Conservation (phyloP, 2,888 invertebrate genomes). For the Eulithis testata region DNA sequence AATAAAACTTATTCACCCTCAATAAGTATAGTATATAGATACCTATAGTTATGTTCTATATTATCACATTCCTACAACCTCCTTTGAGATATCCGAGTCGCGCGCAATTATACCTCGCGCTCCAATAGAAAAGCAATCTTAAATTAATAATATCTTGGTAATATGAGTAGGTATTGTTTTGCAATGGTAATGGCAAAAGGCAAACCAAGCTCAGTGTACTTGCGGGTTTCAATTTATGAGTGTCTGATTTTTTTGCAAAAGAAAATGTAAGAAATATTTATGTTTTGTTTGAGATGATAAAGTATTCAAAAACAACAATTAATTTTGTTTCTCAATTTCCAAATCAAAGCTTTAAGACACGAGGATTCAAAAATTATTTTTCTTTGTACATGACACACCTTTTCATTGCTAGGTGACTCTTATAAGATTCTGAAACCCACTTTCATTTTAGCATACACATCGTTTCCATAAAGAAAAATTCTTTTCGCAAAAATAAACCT, state of each 20-base stretch:
- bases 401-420: slow-evolving; percentile 14
- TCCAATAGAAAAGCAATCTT: slow-evolving; percentile 32
- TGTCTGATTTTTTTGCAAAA: neutral
- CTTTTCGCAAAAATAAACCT: slow-evolving; percentile 33
- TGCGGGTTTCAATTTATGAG: slow-evolving; percentile 19
- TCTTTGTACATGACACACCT: slow-evolving; percentile 5
- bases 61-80: slow-evolving; percentile 28
- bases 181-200: slow-evolving; percentile 21
- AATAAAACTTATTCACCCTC: too few species aligned
- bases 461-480: slow-evolving; percentile 35
- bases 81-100: slow-evolving; percentile 37
- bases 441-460: slow-evolving; percentile 35
- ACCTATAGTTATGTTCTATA: slow-evolving; percentile 1
- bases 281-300: neutral
- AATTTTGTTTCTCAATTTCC: slow-evolving; percentile 10
- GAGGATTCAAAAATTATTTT: neutral
- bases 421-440: slow-evolving; percentile 26
- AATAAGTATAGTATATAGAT: too few species aligned
- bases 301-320: slow-evolving; percentile 12
- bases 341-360: neutral
- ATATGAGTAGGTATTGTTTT: slow-evolving; percentile 31
- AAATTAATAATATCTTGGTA: slow-evolving; percentile 28
- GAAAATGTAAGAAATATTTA: neutral
- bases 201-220: slow-evolving; percentile 7
- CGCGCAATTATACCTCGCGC: slow-evolving; percentile 33